phyloP scores from a whole-genome alignment of 2,797 vertebrate species.

The Cichlasoma orientale region DNA sequence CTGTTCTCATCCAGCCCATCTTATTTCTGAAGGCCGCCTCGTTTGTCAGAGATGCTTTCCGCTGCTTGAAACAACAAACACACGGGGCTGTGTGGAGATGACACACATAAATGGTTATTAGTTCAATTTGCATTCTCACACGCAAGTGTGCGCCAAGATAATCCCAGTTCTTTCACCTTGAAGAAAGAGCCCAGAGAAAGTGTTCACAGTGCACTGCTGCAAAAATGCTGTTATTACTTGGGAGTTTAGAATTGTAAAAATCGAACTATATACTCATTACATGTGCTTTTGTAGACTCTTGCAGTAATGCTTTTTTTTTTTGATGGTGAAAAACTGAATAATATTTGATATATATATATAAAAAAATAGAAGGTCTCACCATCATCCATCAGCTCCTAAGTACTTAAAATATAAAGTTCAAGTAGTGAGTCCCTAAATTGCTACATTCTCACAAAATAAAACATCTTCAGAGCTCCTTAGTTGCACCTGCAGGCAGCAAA shows the following conservation, averaged over 20 bases:
- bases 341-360: neutral
- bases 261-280: conserved; percentile 11
- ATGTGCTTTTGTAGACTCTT: neutral
- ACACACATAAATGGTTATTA: neutral
- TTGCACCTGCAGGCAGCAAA: conserved; percentile 5
- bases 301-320: neutral
- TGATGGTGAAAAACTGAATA: neutral
- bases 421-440: neutral
- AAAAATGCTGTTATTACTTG: conserved; percentile 7
- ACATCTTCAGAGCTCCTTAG: conserved; percentile 1
- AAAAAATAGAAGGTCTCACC: neutral
- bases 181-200: neutral
- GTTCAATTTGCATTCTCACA: neutral
- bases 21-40: conserved; percentile 25
- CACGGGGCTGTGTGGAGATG: neutral
- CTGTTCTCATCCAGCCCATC: conserved; percentile 12
- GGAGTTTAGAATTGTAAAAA: neutral
- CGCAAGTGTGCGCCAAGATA: neutral
- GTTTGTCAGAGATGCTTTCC: conserved; percentile 20
- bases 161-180: neutral
- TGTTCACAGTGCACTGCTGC: neutral
- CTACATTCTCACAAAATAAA: neutral
- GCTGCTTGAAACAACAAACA: conserved; percentile 25
- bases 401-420: neutral
- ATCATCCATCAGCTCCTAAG: neutral